Evolutionary conservation across 2,113 vertebrate species (phyloP).

Genomic region (Phocoena phocoena): DNA sequence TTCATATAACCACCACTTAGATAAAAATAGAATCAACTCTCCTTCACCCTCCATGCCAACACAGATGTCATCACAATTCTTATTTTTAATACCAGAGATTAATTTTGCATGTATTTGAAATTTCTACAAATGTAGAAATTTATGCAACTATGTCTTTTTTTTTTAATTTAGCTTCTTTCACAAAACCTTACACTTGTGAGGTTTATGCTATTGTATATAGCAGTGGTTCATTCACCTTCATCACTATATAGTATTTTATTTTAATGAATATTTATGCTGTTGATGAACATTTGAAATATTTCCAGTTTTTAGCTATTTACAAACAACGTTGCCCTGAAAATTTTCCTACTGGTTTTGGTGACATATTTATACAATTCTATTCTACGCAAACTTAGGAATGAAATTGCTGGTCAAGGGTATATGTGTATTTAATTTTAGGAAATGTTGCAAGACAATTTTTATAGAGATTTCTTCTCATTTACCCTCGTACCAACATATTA

Average conservation of each 20-base stretch:
- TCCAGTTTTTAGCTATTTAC: not conserved
- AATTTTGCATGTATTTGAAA: not conserved
- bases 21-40: not conserved
- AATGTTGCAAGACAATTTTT: not conserved
- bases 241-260: not conserved
- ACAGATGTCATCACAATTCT: not conserved
- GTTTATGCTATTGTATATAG: not conserved
- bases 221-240: not conserved
- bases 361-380: not conserved
- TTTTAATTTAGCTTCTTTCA: not conserved
- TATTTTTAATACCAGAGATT: not conserved
- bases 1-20: accelerated
- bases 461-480: not conserved
- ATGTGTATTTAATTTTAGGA: not conserved
- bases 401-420: not conserved
- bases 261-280: not conserved
- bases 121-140: not conserved
- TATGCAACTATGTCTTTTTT: not conserved
- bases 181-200: not conserved
- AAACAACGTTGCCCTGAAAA: not conserved
- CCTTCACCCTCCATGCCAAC: not conserved
- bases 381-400: not conserved
- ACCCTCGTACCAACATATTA: not conserved
- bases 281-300: not conserved
- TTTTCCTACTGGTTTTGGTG: not conserved